Percentiles rank a stretch among this genome's conserved stretches.
These are phyloP conservation scores for Todiramphus chloris DNA, from an alignment of 2,113 vertebrate genomes.

Conservation along the genomic window DNA sequence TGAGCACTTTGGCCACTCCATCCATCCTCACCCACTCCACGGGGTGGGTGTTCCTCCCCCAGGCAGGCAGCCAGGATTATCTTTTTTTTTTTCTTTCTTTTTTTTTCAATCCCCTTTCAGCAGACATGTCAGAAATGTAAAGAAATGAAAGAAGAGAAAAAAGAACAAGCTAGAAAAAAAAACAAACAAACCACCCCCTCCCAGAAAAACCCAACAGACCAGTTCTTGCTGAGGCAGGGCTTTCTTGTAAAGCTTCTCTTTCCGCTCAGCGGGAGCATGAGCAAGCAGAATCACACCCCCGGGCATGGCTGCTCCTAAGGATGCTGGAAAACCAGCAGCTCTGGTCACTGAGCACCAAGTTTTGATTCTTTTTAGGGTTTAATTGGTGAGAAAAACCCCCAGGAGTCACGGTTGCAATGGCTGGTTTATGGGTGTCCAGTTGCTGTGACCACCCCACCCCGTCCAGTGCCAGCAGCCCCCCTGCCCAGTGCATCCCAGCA, in stretches of 20 bases:
- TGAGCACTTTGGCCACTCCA: no score
- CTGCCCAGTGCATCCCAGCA: not conserved
- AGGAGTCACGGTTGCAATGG: not conserved
- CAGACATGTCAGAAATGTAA: slow-evolving; percentile 72
- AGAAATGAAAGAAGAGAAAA: slow-evolving; percentile 33
- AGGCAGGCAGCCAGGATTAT: not conserved
- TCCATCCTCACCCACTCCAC: not conserved
- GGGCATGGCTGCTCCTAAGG: not conserved
- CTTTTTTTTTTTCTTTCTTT: not conserved
- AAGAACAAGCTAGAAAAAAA: not conserved
- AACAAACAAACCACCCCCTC: not conserved
- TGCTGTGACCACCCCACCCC: not conserved
- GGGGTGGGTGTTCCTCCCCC: not conserved
- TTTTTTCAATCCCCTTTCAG: not conserved
- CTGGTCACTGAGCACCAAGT: rapidly evolving
- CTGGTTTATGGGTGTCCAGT: not conserved
- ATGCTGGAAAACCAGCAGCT: not conserved
- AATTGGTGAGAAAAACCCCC: not conserved
- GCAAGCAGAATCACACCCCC: slow-evolving; percentile 2
- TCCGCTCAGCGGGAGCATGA: slow-evolving; percentile 17
- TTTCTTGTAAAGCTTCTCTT: slow-evolving; percentile 71
- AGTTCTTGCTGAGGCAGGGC: slow-evolving; percentile 66
- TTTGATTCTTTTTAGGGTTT: not conserved
- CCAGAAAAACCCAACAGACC: not conserved
- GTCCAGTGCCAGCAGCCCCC: not conserved